Evolutionary conservation across 2,797 vertebrate species (phyloP), one percentile per base, ranked within the genome.

Genomic region (Telmatherina bonti): DNA sequence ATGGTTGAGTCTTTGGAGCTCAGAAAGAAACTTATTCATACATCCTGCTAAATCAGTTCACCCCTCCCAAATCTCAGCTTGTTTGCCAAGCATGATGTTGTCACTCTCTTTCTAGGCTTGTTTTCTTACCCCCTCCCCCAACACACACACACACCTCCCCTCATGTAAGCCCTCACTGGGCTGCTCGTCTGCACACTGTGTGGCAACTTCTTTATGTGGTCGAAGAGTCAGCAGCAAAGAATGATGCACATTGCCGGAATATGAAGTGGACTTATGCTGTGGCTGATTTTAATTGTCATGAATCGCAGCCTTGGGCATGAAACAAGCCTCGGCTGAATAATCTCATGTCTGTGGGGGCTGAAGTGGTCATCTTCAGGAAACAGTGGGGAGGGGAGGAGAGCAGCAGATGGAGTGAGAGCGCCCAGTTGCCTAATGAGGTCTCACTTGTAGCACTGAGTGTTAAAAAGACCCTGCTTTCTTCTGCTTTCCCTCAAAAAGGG

Each of bases 401-500:
- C 76, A 78, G 84, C 90, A 89, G 92, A 91, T 90, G 89, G 90
- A 86, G 79, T 9, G 89, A 90, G 76, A 82, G 86, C 74, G 74
- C 70, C 85, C 85, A 74, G 79, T 82, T 63, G 82, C 79, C 84
- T 84, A 91, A 91, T 89, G 88, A 91, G 92, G 91, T 92, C 92
- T 90, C 86, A 88, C 89, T 90, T 82, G 71, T 86, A 80, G 80
- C 84, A 83, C 64, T 22, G 67, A 79, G 81, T 76, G 75, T 71
- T 80, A 85, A 84, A 83, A 83, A 84, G 83, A 89, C 89, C 87
- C 83, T 74, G 78, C 79, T 88, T 85, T 79, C 73, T 74, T 80
- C 75, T 78, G 76, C 58, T 74, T 81, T 78, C 82, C 82, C 86
- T 85, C 67, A 91, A 92, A 92, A 93, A 91, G 89, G 86, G 91